Conservation (phyloP, 2,113 vertebrate species). For the Lasiurus cinereus region DNA sequence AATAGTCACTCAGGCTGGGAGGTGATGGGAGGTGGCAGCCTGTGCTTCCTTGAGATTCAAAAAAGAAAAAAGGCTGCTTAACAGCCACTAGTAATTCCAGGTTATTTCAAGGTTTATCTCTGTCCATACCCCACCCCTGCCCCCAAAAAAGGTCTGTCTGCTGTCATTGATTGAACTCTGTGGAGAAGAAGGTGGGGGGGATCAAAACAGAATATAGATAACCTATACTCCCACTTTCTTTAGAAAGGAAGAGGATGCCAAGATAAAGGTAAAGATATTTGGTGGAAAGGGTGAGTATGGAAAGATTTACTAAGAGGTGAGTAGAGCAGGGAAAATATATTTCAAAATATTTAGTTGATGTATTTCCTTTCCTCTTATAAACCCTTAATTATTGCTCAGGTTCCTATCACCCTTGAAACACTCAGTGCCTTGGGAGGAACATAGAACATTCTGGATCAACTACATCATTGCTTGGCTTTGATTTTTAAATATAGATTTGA, state of each 20-base stretch:
- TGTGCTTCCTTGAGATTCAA: not conserved
- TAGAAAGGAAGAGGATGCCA: not conserved
- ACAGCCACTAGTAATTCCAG: not conserved
- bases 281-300: not conserved
- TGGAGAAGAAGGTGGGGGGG: not conserved
- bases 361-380: slow-evolving; percentile 25
- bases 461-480: slow-evolving; percentile 55
- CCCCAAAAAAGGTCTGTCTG: not conserved
- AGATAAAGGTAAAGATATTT: not conserved
- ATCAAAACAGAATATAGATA: not conserved
- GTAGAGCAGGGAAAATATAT: not conserved
- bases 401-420: slow-evolving; percentile 31
- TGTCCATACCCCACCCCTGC: not conserved
- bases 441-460: not conserved
- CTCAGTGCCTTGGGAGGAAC: not conserved
- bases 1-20: not conserved
- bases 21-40: not conserved
- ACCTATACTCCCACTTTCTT: not conserved
- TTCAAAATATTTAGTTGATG: slow-evolving; percentile 35
- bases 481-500: slow-evolving; percentile 14
- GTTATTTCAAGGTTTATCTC: not conserved
- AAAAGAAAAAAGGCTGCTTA: not conserved
- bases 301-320: not conserved
- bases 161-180: not conserved
- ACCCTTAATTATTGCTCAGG: slow-evolving; percentile 7